A percentile compares a stretch with the other conserved stretches of the same genome.
Conservation (phyloP, 2,797 vertebrate genomes). For the Enteromius trimaculatus region DNA sequence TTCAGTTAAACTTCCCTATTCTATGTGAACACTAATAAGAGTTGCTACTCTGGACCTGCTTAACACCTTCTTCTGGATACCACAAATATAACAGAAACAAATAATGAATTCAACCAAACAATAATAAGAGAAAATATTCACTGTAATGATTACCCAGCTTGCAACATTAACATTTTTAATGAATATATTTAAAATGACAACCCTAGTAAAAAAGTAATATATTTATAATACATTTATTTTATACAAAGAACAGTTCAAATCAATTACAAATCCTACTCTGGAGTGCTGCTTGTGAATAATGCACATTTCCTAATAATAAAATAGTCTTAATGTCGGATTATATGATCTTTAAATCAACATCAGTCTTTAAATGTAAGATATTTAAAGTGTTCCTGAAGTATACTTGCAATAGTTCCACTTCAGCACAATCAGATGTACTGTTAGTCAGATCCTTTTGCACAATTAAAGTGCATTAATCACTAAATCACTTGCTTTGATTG, state of each 20-base stretch:
- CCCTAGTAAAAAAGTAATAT: not conserved
- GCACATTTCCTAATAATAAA: not conserved
- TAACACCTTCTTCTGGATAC: too few relatives aligned
- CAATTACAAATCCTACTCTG: not conserved
- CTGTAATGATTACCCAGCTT: not conserved
- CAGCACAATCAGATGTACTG: not conserved
- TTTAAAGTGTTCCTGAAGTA: not conserved
- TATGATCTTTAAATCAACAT: not conserved
- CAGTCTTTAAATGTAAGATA: not conserved
- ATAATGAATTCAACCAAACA: not conserved
- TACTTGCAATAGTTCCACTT: not conserved
- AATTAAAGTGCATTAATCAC: not conserved
- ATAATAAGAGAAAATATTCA: not conserved
- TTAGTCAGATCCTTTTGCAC: not conserved
- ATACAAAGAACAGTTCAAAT: too few relatives aligned
- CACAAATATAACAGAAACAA: not conserved
- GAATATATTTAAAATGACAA: not conserved
- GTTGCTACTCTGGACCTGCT: not conserved
- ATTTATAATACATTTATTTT: too few relatives aligned
- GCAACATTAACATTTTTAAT: not conserved
- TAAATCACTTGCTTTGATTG: not conserved
- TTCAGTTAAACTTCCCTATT: not conserved
- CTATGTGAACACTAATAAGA: not conserved
- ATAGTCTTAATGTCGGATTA: not conserved
- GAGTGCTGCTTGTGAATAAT: not conserved